phyloP scores from a whole-genome alignment of 2,888 invertebrate genomes.

The Drosophila stalkeri region DNA sequence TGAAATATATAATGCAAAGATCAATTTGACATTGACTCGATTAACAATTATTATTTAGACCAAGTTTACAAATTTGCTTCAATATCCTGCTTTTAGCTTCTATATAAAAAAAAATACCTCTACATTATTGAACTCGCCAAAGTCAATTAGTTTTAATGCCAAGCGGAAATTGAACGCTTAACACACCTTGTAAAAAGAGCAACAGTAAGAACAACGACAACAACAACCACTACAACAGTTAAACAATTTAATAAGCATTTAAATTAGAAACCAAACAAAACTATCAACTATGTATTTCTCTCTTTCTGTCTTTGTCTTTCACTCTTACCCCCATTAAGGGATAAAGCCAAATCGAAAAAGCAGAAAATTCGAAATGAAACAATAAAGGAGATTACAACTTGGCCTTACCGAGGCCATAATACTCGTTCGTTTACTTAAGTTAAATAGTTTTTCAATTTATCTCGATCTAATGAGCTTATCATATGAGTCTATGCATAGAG shows the following conservation, averaged over 20 bases:
- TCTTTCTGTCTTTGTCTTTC: neutral
- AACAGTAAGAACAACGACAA: conserved; percentile 22
- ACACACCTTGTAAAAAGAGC: conserved; percentile 32
- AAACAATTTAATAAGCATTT: conserved; percentile 50
- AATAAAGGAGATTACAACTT: neutral
- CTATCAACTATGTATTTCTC: conserved; percentile 39
- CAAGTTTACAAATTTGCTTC: neutral
- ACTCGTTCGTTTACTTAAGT: neutral
- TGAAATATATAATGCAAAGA: no score
- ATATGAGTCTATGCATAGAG: no score
- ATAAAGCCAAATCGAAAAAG: conserved; percentile 10
- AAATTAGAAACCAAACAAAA: conserved; percentile 61
- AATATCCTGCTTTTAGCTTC: neutral
- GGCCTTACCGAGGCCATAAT: neutral
- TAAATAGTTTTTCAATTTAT: neutral
- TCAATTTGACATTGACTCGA: neutral
- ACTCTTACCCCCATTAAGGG: conserved; percentile 7
- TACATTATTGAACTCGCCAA: neutral
- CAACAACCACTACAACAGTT: conserved; percentile 7
- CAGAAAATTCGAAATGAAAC: neutral
- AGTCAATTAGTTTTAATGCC: conserved; percentile 25
- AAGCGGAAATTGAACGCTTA: conserved; percentile 52
- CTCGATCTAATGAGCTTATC: neutral
- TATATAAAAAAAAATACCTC: neutral
- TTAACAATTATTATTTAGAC: neutral